Evolutionary conservation across 2,797 vertebrate species (phyloP), one percentile per base, ranked within the genome.

Genomic region (Myotis myotis): DNA sequence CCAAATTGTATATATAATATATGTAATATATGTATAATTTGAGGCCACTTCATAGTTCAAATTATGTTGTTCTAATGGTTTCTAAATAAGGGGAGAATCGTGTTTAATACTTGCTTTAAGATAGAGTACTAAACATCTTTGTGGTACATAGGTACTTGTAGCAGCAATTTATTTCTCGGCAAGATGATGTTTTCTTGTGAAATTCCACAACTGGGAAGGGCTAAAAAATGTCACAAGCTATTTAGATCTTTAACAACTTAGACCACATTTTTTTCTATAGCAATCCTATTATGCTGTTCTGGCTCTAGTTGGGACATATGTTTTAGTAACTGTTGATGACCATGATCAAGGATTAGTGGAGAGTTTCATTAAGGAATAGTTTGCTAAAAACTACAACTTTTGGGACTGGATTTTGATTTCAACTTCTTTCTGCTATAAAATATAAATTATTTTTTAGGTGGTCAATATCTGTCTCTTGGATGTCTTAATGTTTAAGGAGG

Each of bases 401-500:
- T 78, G 25, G 74, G 75, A 91, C 53, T 72, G 19, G 83, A 87
- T 87, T 55, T 85, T 88, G 30, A 3, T 78, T 76, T 41, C 10
- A 88, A 38, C 11, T 94, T 1, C 66, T 22, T 91, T 83, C 5
- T 80, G 15, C 94, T 96, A 84, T 19, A 89, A 74, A 93, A 85
- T 87, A 72, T 70, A 44, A 92, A 41, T 60, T 94, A 49, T 88
- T 38, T 89, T 66, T 95, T 83, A 68, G 5, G 49, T 60, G 3
- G 2, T 81, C 25, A 83, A 0, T 83, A 57, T 76, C 64, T 70
- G 23, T 75, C 28, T 79, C 20, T 38, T 81, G 7, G 38, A 68
- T 93, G 19, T 83, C 83, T 90, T 91, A 88, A 72, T 76, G 7
- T 10, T 80, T 94, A 72, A 85, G 51, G 94, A 89, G 92, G 74